Percentiles rank a stretch among this genome's conserved stretches.
phyloP scores from a whole-genome alignment of 2,797 vertebrate genomes.

The Pantherophis alleghaniensis region DNA sequence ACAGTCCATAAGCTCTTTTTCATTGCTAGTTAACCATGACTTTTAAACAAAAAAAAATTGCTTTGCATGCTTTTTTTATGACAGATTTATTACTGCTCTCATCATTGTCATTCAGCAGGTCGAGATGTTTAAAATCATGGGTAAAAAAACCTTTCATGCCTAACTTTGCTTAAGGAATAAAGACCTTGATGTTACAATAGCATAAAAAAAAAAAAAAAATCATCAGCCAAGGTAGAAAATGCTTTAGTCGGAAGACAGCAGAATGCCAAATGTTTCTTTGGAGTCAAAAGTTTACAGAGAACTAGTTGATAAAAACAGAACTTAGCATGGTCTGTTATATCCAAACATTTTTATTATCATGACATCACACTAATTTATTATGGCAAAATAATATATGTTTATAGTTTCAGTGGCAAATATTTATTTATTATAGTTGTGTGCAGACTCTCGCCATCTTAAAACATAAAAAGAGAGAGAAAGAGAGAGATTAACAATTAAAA shows the following conservation, averaged over 20 bases:
- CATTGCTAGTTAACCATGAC: conserved; percentile 34
- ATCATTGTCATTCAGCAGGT: conserved; percentile 47
- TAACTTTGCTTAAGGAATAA: conserved; percentile 24
- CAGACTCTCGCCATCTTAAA: not conserved
- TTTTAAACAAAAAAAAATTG: conserved; percentile 2
- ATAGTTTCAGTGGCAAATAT: not conserved
- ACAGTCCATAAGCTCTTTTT: conserved; percentile 4
- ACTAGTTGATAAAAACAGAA: not conserved
- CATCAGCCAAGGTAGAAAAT: conserved; percentile 18
- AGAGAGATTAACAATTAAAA: too few relatives aligned
- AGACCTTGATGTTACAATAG: conserved; percentile 32
- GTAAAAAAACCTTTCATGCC: conserved; percentile 28
- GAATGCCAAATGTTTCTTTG: not conserved
- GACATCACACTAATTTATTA: not conserved
- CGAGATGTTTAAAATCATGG: conserved; percentile 42
- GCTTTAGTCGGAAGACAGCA: conserved; percentile 9
- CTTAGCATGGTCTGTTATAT: not conserved
- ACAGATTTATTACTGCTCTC: conserved; percentile 48
- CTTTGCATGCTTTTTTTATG: conserved; percentile 31
- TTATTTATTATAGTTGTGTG: not conserved
- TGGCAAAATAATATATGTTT: not conserved
- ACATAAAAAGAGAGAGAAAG: not conserved
- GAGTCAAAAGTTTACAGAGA: conserved; percentile 13
- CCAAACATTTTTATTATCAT: conserved; percentile 27
- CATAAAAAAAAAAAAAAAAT: conserved; percentile 26